Evolutionary conservation across 1,140 invertebrate species (phyloP).

Genomic region (Muscidifurax raptorellus): DNA sequence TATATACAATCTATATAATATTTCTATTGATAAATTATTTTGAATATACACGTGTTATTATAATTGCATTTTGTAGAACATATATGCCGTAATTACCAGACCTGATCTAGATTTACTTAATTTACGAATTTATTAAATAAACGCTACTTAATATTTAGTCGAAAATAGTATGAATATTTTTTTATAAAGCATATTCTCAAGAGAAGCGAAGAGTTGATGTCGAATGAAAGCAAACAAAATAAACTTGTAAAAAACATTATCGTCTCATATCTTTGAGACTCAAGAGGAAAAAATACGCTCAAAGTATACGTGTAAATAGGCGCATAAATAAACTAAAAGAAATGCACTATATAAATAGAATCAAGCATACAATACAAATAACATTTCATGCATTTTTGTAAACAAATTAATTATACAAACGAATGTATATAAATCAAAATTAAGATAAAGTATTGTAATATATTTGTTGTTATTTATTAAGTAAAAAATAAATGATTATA

Average conservation of each 20-base stretch:
- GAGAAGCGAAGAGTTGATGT: background rate
- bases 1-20: too few species aligned
- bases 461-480: conserved; percentile 10
- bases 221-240: background rate
- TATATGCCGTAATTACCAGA: too few species aligned
- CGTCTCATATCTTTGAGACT: conserved; percentile 4
- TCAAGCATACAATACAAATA: conserved; percentile 37
- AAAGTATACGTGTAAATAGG: conserved; percentile 61
- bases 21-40: too few species aligned
- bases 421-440: background rate
- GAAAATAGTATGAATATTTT: background rate
- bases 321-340: conserved; percentile 46
- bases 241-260: background rate
- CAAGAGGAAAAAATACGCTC: conserved; percentile 63
- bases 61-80: too few species aligned
- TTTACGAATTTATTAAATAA: too few species aligned
- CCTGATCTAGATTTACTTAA: too few species aligned
- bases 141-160: too few species aligned
- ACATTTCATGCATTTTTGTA: conserved; percentile 36
- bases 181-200: background rate
- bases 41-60: too few species aligned
- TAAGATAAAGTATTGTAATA: background rate
- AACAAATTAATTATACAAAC: conserved; percentile 24
- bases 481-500: background rate
- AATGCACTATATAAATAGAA: conserved; percentile 23